phyloP scores from a whole-genome alignment of 2,797 vertebrate genomes.

The Sciurus carolinensis region DNA sequence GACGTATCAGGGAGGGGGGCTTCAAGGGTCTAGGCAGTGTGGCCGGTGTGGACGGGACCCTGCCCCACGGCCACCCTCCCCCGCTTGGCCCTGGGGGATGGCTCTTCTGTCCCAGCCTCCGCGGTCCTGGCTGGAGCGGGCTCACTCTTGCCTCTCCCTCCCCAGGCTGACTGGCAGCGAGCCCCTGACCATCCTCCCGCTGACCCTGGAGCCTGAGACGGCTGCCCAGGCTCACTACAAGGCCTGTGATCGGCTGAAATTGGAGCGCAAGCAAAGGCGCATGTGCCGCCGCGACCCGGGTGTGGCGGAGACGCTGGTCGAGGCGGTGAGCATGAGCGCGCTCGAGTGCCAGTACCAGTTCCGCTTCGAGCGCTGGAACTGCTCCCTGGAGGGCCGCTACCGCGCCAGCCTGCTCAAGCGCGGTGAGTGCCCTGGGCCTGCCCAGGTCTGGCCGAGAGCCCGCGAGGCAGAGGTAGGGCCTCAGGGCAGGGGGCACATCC shows the following conservation, averaged over 20 bases:
- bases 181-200: slow-evolving; percentile 97
- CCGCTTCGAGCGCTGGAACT: slow-evolving; percentile 99
- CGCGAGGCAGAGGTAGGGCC: too few species aligned
- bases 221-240: slow-evolving; percentile 96
- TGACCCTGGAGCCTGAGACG: slow-evolving; percentile 95
- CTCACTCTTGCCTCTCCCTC: slow-evolving; percentile 42
- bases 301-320: slow-evolving; percentile 97
- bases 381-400: slow-evolving; percentile 97
- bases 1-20: too few species aligned
- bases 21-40: neutral
- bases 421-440: slow-evolving; percentile 88
- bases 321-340: slow-evolving; percentile 98
- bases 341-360: slow-evolving; percentile 99
- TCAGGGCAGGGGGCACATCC: neutral
- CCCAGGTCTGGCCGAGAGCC: neutral
- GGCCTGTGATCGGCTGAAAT: slow-evolving; percentile 98
- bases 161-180: slow-evolving; percentile 97
- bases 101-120: neutral
- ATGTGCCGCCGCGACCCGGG: slow-evolving; percentile 99
- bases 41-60: neutral
- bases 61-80: neutral
- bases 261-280: slow-evolving; percentile 98
- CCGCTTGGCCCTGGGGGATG: neutral
- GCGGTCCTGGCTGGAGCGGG: neutral
- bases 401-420: slow-evolving; percentile 96